Evolutionary conservation across 1,140 invertebrate species (phyloP).

Genomic region (Ooceraea biroi): DNA sequence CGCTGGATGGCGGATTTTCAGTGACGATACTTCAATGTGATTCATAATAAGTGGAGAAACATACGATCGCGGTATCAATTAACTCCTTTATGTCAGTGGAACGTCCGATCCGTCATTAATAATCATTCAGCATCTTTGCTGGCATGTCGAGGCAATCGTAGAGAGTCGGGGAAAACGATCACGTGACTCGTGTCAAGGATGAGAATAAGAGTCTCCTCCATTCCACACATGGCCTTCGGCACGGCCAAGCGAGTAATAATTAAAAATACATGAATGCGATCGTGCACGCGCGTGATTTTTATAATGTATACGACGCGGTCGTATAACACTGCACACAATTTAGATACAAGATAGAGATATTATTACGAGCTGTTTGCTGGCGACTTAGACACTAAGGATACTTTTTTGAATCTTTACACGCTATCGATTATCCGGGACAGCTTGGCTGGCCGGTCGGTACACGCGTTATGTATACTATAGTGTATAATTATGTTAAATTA

Average conservation of each 20-base stretch:
- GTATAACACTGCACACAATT: slow-evolving; percentile 31
- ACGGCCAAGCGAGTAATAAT: slow-evolving; percentile 40
- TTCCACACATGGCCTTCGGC: slow-evolving; percentile 50
- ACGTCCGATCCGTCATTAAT: slow-evolving; percentile 2
- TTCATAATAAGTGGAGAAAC: background rate
- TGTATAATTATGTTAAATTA: slow-evolving; percentile 19
- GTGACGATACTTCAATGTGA: slow-evolving; percentile 33
- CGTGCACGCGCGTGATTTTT: slow-evolving; percentile 39
- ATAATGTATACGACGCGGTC: slow-evolving; percentile 32
- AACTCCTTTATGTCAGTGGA: background rate
- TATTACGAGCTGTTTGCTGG: slow-evolving; percentile 22
- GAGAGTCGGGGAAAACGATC: background rate
- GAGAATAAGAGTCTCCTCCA: slow-evolving; percentile 43
- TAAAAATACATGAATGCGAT: slow-evolving; percentile 9
- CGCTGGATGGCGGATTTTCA: background rate
- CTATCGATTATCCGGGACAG: slow-evolving; percentile 40
- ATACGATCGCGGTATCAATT: slow-evolving; percentile 39
- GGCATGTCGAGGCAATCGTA: background rate
- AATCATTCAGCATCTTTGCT: slow-evolving; percentile 22
- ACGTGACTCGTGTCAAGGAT: slow-evolving; percentile 28
- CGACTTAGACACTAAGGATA: slow-evolving; percentile 47
- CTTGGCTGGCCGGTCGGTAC: background rate
- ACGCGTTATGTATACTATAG: slow-evolving; percentile 54
- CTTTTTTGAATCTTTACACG: slow-evolving; percentile 66
- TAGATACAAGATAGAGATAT: slow-evolving; percentile 47